Percentiles rank a stretch among this genome's conserved stretches.
These are phyloP conservation scores for Bombus breviceps DNA, from an alignment of 1,140 invertebrate species.

Conservation along the genomic window DNA sequence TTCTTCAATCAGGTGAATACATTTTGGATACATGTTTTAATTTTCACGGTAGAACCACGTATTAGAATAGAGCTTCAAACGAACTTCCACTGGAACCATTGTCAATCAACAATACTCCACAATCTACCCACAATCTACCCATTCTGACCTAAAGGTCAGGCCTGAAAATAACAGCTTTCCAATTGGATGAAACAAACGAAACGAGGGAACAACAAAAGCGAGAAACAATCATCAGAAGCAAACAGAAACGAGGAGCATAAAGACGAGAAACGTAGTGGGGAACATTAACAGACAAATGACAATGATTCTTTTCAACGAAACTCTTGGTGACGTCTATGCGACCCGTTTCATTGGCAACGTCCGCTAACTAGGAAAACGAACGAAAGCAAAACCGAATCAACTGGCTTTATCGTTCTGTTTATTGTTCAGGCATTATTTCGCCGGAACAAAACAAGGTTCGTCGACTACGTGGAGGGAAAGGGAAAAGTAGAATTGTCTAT, in stretches of 20 bases:
- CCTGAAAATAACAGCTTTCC: neutral
- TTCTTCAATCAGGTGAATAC: too few species aligned
- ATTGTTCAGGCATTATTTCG: conserved; percentile 5
- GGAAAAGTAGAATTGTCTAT: too few species aligned
- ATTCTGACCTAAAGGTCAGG: neutral
- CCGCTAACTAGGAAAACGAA: neutral
- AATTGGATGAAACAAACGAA: neutral
- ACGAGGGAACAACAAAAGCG: neutral
- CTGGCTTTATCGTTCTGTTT: conserved; percentile 3
- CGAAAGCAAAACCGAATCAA: too few species aligned
- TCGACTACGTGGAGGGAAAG: too few species aligned
- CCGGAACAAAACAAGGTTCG: neutral
- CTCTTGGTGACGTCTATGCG: neutral
- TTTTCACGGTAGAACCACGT: neutral
- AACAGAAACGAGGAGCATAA: neutral
- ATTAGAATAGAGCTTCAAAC: neutral
- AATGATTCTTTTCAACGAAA: neutral
- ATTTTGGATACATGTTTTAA: neutral
- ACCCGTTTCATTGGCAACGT: neutral
- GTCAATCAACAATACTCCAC: neutral
- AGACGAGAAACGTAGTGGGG: neutral
- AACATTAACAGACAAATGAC: neutral
- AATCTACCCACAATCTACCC: neutral
- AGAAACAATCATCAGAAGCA: too few species aligned
- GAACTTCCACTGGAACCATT: neutral